These are phyloP conservation scores for Homalodisca vitripennis DNA, from an alignment of 1,140 invertebrate genomes.

Conservation along the genomic window DNA sequence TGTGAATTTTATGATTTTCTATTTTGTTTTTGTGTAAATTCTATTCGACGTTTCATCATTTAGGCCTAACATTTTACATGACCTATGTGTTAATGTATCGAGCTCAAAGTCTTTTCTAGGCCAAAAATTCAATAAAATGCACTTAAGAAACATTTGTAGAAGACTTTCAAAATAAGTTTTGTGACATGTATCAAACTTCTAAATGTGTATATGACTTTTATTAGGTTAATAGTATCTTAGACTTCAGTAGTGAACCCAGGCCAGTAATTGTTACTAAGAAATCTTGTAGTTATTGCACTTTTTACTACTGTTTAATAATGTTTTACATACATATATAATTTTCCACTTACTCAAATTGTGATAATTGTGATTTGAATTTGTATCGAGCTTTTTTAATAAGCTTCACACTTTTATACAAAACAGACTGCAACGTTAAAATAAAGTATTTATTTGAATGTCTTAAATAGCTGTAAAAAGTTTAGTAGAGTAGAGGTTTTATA, in stretches of 20 bases:
- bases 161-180: too few species aligned
- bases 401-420: constrained; percentile 10
- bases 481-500: background rate
- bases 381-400: constrained; percentile 1
- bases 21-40: too few species aligned
- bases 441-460: constrained; percentile 17
- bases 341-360: constrained; percentile 16
- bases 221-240: background rate
- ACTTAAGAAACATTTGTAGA: too few species aligned
- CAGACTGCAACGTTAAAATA: constrained; percentile 9
- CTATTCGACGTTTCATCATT: too few species aligned
- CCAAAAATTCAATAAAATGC: too few species aligned
- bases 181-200: too few species aligned
- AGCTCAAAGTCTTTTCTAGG: too few species aligned
- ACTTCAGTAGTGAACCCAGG: background rate
- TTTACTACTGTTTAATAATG: background rate
- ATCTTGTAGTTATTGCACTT: background rate
- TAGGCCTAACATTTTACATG: too few species aligned
- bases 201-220: background rate
- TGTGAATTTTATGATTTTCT: too few species aligned
- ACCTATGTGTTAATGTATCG: too few species aligned
- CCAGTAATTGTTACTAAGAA: background rate
- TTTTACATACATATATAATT: background rate
- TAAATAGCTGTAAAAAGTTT: constrained; percentile 1
- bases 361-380: constrained; percentile 21